Evolutionary conservation across 2,888 invertebrate species (phyloP), one percentile per base, ranked within the genome.

Genomic region (Meteorus colon): DNA sequence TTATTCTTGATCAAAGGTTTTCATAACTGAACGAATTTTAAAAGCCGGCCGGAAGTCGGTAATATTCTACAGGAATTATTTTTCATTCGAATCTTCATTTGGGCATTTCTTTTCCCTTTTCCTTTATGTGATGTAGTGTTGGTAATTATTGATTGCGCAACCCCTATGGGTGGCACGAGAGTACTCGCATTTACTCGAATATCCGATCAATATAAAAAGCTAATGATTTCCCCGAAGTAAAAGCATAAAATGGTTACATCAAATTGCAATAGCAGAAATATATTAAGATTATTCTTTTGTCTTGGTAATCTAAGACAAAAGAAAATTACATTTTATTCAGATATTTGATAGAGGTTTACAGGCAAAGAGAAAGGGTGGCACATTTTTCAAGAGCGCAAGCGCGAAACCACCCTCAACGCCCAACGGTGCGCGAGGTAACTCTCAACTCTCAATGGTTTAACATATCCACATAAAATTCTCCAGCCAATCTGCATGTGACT

Each of bases 401-500:
- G 89, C 87, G 88, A 86, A 84, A 86, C 88, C 87, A 88, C 88
- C 88, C 86, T 81, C 77, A 75, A 72, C 80, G 51, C 16, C 12
- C 41, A 74, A 41, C 37, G 12, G 19, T n/a, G 5, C 48, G 48
- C 48, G 48, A 48, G n/a, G 48, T 16, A n/a, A 48, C 16, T n/a
- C 45, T 45, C 48, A 48, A 48, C 48, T n/a, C 48, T 48, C 48
- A 48, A 48, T 48, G 24, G 37, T 51, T 70, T 65, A 45, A 48
- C 19, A 51, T 51, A n/a, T 48, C n/a, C 65, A 31, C 66, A 59
- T 68, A n/a, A 31, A 16, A 66, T 63, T 27, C 16, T 85, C 84
- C 84, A 86, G 82, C 88, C 88, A 89, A 89, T 89, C 89, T 89
- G 89, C 89, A 89, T 89, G 89, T 81, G 79, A 82, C 80, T 63